Conservation (phyloP, 2,888 invertebrate genomes). For the Proisotoma minuta region DNA sequence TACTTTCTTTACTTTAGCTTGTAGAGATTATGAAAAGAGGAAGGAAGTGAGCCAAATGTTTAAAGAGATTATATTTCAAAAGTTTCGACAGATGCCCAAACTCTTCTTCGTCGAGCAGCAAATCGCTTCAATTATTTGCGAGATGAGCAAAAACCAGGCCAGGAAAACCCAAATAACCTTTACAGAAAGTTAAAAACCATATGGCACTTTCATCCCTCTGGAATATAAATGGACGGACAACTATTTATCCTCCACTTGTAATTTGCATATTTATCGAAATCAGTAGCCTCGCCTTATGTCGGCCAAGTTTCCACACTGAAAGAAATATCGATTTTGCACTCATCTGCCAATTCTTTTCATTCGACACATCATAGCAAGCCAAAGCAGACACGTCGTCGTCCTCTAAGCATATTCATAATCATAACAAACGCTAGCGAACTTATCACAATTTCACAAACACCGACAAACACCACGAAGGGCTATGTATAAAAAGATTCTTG, state of each 20-base stretch:
- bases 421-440: too few relatives aligned
- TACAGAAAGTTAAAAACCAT: slow-evolving; percentile 3
- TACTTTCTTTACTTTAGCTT: neutral
- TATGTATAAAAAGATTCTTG: neutral
- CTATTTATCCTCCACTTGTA: neutral
- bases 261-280: too few relatives aligned
- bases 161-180: neutral
- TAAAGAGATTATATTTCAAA: neutral
- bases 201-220: neutral
- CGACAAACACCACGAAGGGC: too few relatives aligned
- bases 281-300: neutral
- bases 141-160: neutral
- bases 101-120: neutral
- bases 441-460: too few relatives aligned
- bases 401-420: too few relatives aligned
- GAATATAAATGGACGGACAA: neutral
- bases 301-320: too few relatives aligned
- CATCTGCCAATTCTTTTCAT: slow-evolving; percentile 2
- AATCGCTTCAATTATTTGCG: neutral
- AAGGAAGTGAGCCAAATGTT: slow-evolving; percentile 3
- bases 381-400: neutral
- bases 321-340: neutral
- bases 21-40: neutral
- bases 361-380: neutral
- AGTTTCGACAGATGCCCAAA: neutral